phyloP scores from a whole-genome alignment of 2,113 vertebrate genomes.

The Mormoops blainvillei region DNA sequence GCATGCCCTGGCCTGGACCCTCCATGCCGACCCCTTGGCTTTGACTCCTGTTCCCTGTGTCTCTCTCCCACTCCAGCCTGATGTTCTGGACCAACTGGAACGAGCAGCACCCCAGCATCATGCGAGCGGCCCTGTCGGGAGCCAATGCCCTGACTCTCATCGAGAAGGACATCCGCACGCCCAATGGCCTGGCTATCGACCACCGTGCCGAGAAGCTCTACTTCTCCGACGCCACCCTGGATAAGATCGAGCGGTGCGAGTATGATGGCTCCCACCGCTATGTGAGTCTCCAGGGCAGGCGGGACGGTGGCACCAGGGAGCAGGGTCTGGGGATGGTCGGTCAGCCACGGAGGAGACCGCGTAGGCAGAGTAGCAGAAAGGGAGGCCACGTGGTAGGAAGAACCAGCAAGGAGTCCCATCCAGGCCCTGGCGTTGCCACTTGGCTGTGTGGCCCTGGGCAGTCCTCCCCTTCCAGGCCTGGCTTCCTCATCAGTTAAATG shows the following conservation, averaged over 20 bases:
- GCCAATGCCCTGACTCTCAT: slow-evolving; percentile 94
- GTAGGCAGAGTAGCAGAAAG: not conserved
- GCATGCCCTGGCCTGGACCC: not conserved
- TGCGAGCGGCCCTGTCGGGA: slow-evolving; percentile 93
- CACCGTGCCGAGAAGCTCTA: slow-evolving; percentile 96
- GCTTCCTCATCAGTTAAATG: not conserved
- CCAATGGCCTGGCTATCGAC: slow-evolving; percentile 95
- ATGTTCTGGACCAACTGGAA: slow-evolving; percentile 99
- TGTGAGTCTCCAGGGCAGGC: slow-evolving; percentile 78
- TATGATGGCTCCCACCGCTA: slow-evolving; percentile 93
- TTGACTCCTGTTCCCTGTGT: not conserved
- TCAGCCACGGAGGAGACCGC: not conserved
- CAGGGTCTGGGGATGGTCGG: fast-evolving
- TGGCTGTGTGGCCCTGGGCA: not conserved
- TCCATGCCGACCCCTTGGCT: not conserved
- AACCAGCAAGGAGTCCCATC: fast-evolving
- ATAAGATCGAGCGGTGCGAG: slow-evolving; percentile 97
- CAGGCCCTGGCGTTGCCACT: not conserved
- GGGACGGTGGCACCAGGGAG: fast-evolving
- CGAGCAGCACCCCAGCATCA: slow-evolving; percentile 95
- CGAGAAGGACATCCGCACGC: slow-evolving; percentile 93
- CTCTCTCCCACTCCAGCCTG: slow-evolving; percentile 78
- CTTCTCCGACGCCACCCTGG: slow-evolving; percentile 95
- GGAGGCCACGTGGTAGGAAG: fast-evolving
- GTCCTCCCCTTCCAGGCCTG: not conserved